Percentiles rank a stretch among this genome's conserved stretches.
phyloP scores from a whole-genome alignment of 2,888 invertebrate genomes.

The Pardosa pseudoannulata region DNA sequence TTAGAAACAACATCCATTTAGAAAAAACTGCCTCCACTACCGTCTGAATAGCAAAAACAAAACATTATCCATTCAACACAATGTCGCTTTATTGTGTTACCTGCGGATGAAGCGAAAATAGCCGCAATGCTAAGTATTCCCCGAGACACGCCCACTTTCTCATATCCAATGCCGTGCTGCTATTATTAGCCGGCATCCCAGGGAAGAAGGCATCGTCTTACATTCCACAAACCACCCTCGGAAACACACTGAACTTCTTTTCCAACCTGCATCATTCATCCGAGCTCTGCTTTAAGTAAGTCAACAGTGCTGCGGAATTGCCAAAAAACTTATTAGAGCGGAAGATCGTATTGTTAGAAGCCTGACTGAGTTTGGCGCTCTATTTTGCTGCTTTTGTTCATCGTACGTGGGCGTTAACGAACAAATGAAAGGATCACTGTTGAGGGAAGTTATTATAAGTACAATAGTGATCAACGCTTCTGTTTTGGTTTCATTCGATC shows the following conservation, averaged over 20 bases:
- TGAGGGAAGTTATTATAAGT: too few species aligned
- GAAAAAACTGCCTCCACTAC: too few species aligned
- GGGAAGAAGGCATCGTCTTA: slow-evolving; percentile 3
- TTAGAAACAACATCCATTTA: too few species aligned
- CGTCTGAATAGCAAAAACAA: too few species aligned
- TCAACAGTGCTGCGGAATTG: slow-evolving; percentile 50
- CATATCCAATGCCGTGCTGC: slow-evolving; percentile 3
- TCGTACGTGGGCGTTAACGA: slow-evolving; percentile 32
- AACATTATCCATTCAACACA: not conserved
- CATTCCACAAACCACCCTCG: slow-evolving; percentile 17
- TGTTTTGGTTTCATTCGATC: too few species aligned
- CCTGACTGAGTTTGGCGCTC: slow-evolving; percentile 3
- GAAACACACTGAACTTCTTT: slow-evolving; percentile 50
- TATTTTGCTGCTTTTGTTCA: not conserved
- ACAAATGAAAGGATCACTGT: slow-evolving; percentile 28
- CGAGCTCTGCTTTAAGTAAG: slow-evolving; percentile 36
- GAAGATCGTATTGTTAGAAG: slow-evolving; percentile 35
- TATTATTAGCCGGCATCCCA: slow-evolving; percentile 27
- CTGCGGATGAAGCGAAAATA: not conserved
- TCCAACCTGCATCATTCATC: slow-evolving; percentile 8
- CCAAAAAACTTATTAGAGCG: slow-evolving; percentile 64
- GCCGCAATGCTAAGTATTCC: not conserved
- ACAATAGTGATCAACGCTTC: too few species aligned
- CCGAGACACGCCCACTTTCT: not conserved
- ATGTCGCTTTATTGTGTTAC: not conserved